phyloP scores from a whole-genome alignment of 2,888 invertebrate genomes.

The Drosophila vallismaia region DNA sequence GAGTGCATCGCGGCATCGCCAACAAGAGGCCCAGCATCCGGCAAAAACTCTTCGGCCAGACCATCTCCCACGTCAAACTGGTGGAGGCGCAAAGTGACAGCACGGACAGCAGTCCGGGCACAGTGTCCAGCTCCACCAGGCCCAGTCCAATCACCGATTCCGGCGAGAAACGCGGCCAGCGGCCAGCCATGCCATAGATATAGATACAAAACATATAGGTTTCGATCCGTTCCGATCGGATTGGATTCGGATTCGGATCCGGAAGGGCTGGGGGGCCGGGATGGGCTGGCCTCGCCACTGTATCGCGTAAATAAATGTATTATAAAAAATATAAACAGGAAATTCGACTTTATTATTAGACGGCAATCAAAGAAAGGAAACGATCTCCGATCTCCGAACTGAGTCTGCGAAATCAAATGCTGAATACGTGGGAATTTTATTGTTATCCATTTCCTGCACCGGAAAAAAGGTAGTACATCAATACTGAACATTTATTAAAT shows the following conservation, averaged over 20 bases:
- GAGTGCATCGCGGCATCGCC: conserved; percentile 55
- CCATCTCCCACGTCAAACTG: conserved; percentile 58
- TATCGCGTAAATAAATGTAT: conserved; percentile 50
- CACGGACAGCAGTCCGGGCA: conserved; percentile 31
- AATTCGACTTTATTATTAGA: conserved; percentile 44
- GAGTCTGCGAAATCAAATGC: conserved; percentile 12
- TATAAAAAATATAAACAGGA: conserved; percentile 54
- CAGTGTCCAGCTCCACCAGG: background rate
- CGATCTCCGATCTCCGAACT: conserved; percentile 8
- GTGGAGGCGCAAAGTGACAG: conserved; percentile 57
- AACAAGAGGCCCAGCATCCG: conserved; percentile 76
- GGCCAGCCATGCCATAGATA: conserved; percentile 36
- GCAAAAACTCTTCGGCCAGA: conserved; percentile 79
- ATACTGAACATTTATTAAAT: too few species aligned
- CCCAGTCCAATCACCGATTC: background rate
- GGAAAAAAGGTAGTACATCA: background rate
- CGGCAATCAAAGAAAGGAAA: conserved; percentile 42
- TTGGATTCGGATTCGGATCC: background rate
- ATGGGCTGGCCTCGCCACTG: conserved; percentile 17
- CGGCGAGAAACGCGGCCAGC: conserved; percentile 35
- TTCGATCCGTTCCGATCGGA: background rate
- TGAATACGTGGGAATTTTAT: conserved; percentile 19
- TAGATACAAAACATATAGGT: background rate
- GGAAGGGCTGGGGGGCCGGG: background rate
- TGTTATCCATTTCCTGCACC: background rate